Base-by-base conservation (phyloP, 2,888 invertebrate species). In the Bellardia pandia region DNA sequence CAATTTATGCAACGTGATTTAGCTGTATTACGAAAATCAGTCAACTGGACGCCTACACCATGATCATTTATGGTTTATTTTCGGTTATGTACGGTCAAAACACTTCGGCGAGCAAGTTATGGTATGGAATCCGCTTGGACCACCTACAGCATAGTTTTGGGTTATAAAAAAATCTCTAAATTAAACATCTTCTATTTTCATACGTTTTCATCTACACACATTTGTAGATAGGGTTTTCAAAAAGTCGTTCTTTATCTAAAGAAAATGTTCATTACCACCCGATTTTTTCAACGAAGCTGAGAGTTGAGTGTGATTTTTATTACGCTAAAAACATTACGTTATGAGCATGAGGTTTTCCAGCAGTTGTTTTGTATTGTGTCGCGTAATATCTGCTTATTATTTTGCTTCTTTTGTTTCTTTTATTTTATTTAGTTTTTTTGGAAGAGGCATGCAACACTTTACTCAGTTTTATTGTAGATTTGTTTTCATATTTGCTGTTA, bases 391-490 rank as follows among this genome's bases (percentile, higher is more conserved):
- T 71, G 76, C 42, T 81, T 74, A 66, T 45, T 13, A 45, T 45
- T 45, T 45, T 45, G 2, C 45, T 40, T 40, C 7, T 30, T 51
- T 42, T 60, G 7, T 66, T 56, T 68, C 40, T 3, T 58, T 79
- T 58, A 56, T 51, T n/a, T 58, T 51, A 68, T 66, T 68, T 42
- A n/a, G 48, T 76, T 56, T 45, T 62, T 80, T 40, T 51, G n/a
- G 78, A 81, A 66, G 87, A 85, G 81, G 85, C 85, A 87, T 87
- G 87, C 87, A 85, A 87, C 87, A 87, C 69, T 80, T 78, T 77
- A 40, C 66, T 82, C 78, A 78, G 56, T 86, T 86, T 80, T 62
- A 53, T 60, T 82, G 48, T 45, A 62, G 45, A 74, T 77, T 72
- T 76, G 64, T 71, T 75, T 75, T 77, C 48, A 33, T 48, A 45